These are phyloP conservation scores for Cheilosia scutellata DNA, from an alignment of 2,888 invertebrate species.

Conservation along the genomic window DNA sequence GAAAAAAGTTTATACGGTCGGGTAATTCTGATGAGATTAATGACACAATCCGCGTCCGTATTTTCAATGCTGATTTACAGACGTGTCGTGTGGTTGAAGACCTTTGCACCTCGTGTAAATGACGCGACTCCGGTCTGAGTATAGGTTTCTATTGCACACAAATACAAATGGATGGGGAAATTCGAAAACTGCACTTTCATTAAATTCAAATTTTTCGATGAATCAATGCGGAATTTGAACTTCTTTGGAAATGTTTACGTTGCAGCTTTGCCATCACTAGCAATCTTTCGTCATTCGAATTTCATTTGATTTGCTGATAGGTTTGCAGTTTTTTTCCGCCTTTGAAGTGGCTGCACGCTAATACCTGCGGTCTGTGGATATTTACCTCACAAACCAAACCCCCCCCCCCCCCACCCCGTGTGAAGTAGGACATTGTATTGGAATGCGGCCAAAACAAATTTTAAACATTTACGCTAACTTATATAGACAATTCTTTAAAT, in stretches of 20 bases:
- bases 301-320: constrained; percentile 50
- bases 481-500: constrained; percentile 54
- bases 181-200: neutral
- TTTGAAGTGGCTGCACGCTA: constrained; percentile 55
- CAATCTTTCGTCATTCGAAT: constrained; percentile 61
- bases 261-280: constrained; percentile 1
- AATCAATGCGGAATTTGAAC: constrained; percentile 28
- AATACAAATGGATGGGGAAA: neutral
- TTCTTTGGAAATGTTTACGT: constrained; percentile 13
- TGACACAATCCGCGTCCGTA: constrained; percentile 10
- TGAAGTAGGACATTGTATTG: constrained; percentile 70
- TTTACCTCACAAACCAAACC: constrained; percentile 46
- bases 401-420: too few species aligned
- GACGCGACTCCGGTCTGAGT: constrained; percentile 10
- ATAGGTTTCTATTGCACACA: neutral
- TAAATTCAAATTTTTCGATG: constrained; percentile 8
- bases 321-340: constrained; percentile 24
- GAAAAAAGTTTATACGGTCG: neutral
- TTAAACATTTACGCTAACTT: constrained; percentile 58
- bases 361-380: constrained; percentile 38
- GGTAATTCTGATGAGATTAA: constrained; percentile 33
- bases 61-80: neutral
- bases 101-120: constrained; percentile 37
- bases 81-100: constrained; percentile 26
- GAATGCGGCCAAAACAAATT: constrained; percentile 68